Conservation (phyloP, 2,888 invertebrate genomes). For the Embidobia sp. region DNA sequence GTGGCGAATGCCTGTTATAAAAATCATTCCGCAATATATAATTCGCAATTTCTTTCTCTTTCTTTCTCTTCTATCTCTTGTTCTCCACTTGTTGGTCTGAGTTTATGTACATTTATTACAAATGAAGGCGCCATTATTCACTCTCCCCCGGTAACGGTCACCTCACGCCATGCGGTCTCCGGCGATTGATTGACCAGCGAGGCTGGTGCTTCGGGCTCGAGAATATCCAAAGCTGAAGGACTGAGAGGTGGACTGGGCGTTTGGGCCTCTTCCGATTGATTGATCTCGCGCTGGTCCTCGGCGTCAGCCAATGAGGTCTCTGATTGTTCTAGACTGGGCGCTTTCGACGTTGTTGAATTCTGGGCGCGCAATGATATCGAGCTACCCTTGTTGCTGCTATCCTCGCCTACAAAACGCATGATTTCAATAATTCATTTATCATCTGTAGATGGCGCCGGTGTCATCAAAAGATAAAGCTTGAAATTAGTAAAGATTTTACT, state of each 20-base stretch:
- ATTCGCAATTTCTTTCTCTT: conserved; percentile 1
- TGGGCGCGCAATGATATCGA: conserved; percentile 78
- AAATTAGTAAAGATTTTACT: too few relatives aligned
- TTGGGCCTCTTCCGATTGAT: conserved; percentile 74
- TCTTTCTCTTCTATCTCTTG: too few relatives aligned
- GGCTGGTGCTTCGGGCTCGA: conserved; percentile 74
- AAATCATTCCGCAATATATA: conserved; percentile 32
- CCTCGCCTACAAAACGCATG: conserved; percentile 75
- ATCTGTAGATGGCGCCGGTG: too few relatives aligned
- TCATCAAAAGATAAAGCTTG: too few relatives aligned
- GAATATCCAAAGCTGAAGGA: conserved; percentile 80
- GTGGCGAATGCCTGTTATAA: conserved; percentile 25
- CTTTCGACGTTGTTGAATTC: conserved; percentile 73
- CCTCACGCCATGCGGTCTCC: conserved; percentile 82
- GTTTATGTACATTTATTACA: conserved; percentile 57
- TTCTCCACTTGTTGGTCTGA: neutral
- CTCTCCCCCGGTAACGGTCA: conserved; percentile 83
- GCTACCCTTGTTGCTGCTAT: conserved; percentile 76
- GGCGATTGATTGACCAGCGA: conserved; percentile 76
- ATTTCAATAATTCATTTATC: too few relatives aligned
- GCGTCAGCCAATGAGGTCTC: conserved; percentile 74
- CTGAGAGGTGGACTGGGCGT: conserved; percentile 81
- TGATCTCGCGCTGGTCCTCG: conserved; percentile 75
- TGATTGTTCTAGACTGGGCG: conserved; percentile 73
- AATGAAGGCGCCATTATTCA: conserved; percentile 70